phyloP scores from a whole-genome alignment of 2,113 vertebrate species.

The Litocranius walleri region DNA sequence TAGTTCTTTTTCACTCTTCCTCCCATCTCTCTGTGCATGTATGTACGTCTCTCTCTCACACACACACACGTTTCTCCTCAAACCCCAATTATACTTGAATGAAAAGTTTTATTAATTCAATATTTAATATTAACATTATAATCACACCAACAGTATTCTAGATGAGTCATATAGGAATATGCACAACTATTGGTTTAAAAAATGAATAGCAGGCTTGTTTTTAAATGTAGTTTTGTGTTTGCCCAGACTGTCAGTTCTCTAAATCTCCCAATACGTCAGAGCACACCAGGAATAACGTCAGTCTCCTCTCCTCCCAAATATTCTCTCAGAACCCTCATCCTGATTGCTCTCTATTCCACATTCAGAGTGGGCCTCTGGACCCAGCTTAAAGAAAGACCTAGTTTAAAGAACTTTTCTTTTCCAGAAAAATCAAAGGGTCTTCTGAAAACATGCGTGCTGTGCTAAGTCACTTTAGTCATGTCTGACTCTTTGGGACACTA shows the following conservation, averaged over 20 bases:
- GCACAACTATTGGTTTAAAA: neutral
- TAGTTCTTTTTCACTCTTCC: neutral
- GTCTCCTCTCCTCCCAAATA: neutral
- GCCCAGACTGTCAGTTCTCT: neutral
- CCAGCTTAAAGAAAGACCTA: neutral
- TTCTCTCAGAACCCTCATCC: neutral
- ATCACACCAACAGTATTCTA: neutral
- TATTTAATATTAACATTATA: neutral
- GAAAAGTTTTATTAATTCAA: neutral
- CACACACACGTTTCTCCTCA: neutral
- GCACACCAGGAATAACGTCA: neutral
- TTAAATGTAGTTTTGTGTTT: neutral
- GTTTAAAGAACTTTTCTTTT: neutral
- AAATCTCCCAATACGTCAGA: neutral
- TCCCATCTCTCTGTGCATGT: accelerated
- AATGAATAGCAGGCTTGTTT: neutral
- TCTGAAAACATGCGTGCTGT: neutral
- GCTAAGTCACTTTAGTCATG: neutral
- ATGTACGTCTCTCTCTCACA: too few species aligned
- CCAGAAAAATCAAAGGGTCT: neutral
- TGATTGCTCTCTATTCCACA: neutral
- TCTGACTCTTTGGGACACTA: neutral
- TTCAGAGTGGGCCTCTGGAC: neutral
- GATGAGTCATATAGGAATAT: neutral
- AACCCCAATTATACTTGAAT: neutral